Percentiles rank a stretch among this genome's conserved stretches.
These are phyloP conservation scores for Manis javanica DNA, from an alignment of 2,797 vertebrate genomes.

Conservation along the genomic window DNA sequence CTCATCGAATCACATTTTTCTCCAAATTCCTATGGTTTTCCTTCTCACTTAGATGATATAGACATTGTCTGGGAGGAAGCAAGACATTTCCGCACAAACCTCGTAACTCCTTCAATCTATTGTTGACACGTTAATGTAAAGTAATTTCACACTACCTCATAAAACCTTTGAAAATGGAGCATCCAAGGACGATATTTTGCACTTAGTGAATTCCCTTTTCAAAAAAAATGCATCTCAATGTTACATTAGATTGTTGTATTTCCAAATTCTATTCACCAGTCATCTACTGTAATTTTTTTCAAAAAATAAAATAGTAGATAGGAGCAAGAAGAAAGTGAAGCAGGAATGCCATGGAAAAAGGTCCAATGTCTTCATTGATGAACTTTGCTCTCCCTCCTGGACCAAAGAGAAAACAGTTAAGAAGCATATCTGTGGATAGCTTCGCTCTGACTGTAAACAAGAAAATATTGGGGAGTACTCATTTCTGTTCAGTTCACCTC, in stretches of 20 bases:
- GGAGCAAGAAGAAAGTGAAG: not conserved
- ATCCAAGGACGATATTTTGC: constrained; percentile 8
- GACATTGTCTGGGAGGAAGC: not conserved
- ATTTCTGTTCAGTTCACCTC: constrained; percentile 28
- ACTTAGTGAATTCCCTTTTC: constrained; percentile 32
- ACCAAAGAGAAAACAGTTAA: constrained; percentile 6
- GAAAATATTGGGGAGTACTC: not conserved
- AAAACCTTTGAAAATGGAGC: constrained; percentile 48
- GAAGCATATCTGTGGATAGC: not conserved
- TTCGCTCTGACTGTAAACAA: constrained; percentile 27
- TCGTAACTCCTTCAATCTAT: constrained; percentile 22
- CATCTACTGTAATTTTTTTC: constrained; percentile 38
- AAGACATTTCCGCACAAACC: constrained; percentile 10
- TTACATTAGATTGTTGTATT: constrained; percentile 45
- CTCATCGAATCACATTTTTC: not conserved
- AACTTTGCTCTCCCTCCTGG: not conserved
- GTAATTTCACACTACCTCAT: constrained; percentile 49
- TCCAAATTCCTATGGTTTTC: not conserved
- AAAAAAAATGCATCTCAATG: not conserved
- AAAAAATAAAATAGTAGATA: not conserved
- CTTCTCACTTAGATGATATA: constrained; percentile 7
- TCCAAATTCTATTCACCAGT: constrained; percentile 31
- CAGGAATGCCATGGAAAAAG: not conserved
- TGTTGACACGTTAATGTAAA: constrained; percentile 52
- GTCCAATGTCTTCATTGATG: not conserved